Evolutionary conservation across 2,888 invertebrate genomes (phyloP).

Genomic region (Coenonympha arcania): DNA sequence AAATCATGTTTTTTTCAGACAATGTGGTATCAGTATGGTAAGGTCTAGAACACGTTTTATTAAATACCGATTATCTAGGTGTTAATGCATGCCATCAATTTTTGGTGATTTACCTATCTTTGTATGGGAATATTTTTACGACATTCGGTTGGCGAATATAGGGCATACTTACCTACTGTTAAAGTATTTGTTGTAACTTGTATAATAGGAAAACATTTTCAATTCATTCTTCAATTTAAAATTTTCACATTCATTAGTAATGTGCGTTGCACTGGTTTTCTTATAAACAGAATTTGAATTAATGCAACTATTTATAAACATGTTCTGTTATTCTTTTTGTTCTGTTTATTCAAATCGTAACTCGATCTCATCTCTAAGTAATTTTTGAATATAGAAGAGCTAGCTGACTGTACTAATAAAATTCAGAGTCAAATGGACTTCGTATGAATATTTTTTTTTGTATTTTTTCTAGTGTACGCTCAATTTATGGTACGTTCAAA

Average conservation of each 20-base stretch:
- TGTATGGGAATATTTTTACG: slow-evolving; percentile 14
- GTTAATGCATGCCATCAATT: slow-evolving; percentile 6
- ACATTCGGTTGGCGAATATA: neutral
- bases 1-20: neutral
- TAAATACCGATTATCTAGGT: slow-evolving; percentile 7
- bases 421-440: too few relatives aligned
- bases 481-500: too few relatives aligned
- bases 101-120: slow-evolving; percentile 12
- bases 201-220: slow-evolving; percentile 11
- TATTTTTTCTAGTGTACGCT: too few relatives aligned
- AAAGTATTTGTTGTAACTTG: neutral
- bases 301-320: neutral
- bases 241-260: too few relatives aligned
- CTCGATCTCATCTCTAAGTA: neutral
- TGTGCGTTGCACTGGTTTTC: neutral
- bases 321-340: neutral
- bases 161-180: too few relatives aligned
- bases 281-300: neutral
- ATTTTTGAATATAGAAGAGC: neutral
- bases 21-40: slow-evolving; percentile 2
- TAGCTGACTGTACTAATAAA: neutral
- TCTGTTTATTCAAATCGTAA: neutral
- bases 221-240: too few relatives aligned
- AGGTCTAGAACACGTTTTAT: neutral
- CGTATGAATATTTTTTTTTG: too few relatives aligned